Evolutionary conservation across 1,140 invertebrate species (phyloP), one percentile per base, ranked within the genome.

Genomic region (Diachasmimorpha longicaudata): DNA sequence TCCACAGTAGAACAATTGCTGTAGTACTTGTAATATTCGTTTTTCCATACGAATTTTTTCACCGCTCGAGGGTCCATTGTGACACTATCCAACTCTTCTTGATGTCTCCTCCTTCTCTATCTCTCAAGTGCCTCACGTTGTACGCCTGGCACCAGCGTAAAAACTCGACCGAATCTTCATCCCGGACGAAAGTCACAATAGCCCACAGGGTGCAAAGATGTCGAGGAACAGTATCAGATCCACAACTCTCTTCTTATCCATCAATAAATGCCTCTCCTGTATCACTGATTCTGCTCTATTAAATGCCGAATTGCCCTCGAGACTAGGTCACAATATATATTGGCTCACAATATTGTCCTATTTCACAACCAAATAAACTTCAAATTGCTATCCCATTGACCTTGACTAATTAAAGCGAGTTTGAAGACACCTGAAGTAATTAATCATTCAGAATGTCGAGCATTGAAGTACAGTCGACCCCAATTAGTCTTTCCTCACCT

Each of bases 141-240:
- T 85, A 86, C 11, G 23, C 80, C 19, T 77, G 81, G 44, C 86
- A 87, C 86, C 86, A 88, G 6, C 75, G 78, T 11, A 87, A 48
- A 42, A 88, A 87, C 10, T 79, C 82, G 2, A 42, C 78, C 4
- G 82, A 81, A 19, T 86, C 83, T 74, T 88, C 86, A 44, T 85
- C 86, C 4, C 85, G 81, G 21, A 88, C 80, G 70, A 86, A 88
- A 13, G 86, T 88, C 10, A 87, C 69, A 68, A 88, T 85, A 6
- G 87, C 85, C 87, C 86, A 88, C 6, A 88, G 81, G n/a, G 83
- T 86, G 72, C 81, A 83, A 14, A 84, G 77, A 19, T 78, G 70
- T 87, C 86, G 74, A 87, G 81, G 75, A 83, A 88, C 74, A 79
- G 82, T 74, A 86, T 83, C 48, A 87, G 81, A 72, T 87, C 84